A percentile compares a stretch with the other conserved stretches of the same genome.
Conservation (phyloP, 2,113 vertebrate genomes). For the Morone chrysops region DNA sequence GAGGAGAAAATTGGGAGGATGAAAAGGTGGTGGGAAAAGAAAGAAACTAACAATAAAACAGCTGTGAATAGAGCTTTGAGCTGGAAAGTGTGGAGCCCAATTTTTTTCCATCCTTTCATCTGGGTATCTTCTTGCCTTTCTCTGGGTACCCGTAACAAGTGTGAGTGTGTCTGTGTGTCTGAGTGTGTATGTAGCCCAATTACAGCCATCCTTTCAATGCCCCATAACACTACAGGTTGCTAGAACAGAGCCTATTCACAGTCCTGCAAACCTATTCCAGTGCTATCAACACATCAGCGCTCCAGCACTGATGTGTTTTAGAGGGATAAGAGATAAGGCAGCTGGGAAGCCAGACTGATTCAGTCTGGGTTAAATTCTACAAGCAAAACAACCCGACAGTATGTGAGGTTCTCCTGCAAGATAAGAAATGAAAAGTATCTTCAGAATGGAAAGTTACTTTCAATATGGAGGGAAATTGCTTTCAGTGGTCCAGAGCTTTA, state of each 20-base stretch:
- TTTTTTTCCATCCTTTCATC: constrained; percentile 60
- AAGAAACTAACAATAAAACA: constrained; percentile 40
- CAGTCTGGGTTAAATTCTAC: constrained; percentile 22
- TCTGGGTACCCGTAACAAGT: constrained; percentile 36
- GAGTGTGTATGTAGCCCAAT: constrained; percentile 44
- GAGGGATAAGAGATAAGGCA: constrained; percentile 36
- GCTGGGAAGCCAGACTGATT: constrained; percentile 5
- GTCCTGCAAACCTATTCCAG: constrained; percentile 35
- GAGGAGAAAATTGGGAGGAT: constrained; percentile 25
- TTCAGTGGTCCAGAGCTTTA: not conserved
- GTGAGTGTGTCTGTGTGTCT: constrained; percentile 13
- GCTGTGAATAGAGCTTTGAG: constrained; percentile 33
- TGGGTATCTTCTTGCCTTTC: constrained; percentile 27
- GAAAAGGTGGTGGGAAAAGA: constrained; percentile 42
- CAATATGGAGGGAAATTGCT: not conserved
- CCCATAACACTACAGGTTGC: constrained; percentile 37
- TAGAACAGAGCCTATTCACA: constrained; percentile 48
- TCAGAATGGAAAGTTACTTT: constrained; percentile 26
- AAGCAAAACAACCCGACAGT: constrained; percentile 4
- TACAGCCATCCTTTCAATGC: constrained; percentile 51
- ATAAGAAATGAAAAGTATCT: not conserved
- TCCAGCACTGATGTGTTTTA: constrained; percentile 39
- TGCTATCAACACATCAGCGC: constrained; percentile 52
- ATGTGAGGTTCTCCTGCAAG: not conserved
- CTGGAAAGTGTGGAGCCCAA: constrained; percentile 44